A percentile compares a stretch with the other conserved stretches of the same genome.
Evolutionary conservation across 2,888 invertebrate genomes (phyloP).

Genomic region (Zelleria hepariella): DNA sequence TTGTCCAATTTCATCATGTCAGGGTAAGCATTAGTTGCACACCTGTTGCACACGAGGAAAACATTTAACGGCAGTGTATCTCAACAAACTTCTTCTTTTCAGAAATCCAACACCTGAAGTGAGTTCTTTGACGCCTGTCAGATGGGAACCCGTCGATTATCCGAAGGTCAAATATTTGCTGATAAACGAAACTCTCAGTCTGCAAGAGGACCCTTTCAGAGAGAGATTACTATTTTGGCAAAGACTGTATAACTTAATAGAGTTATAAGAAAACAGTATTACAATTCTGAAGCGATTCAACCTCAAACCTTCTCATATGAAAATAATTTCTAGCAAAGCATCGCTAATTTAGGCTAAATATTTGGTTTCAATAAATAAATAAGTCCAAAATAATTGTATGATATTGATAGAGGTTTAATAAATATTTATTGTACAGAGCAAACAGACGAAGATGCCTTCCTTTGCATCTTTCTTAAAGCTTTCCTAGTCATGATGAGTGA

Average conservation of each 20-base stretch:
- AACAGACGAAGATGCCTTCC: slow-evolving; percentile 59
- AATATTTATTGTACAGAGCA: slow-evolving; percentile 29
- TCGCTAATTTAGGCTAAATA: no score
- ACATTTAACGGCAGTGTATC: no score
- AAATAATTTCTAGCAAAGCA: no score
- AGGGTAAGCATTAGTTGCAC: slow-evolving; percentile 9
- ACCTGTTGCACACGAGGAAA: no score
- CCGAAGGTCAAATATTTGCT: slow-evolving; percentile 8
- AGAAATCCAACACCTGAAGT: slow-evolving; percentile 10
- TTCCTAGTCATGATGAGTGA: slow-evolving; percentile 59
- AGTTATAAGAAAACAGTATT: no score
- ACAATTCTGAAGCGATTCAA: no score
- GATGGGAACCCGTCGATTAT: slow-evolving; percentile 8
- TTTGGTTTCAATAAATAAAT: no score
- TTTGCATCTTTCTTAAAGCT: slow-evolving; percentile 43
- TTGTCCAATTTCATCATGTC: slow-evolving; percentile 11
- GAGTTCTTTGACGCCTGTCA: slow-evolving; percentile 3
- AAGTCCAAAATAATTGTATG: no score
- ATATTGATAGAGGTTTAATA: no score
- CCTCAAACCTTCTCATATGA: no score
- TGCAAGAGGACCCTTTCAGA: slow-evolving; percentile 4
- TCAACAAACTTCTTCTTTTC: slow-evolving; percentile 5
- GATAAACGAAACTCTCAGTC: slow-evolving; percentile 5
- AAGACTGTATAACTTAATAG: slow-evolving; percentile 5
- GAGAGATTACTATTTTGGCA: slow-evolving; percentile 11